phyloP scores from a whole-genome alignment of 2,888 invertebrate genomes.

The Drosophila fungiperda region DNA sequence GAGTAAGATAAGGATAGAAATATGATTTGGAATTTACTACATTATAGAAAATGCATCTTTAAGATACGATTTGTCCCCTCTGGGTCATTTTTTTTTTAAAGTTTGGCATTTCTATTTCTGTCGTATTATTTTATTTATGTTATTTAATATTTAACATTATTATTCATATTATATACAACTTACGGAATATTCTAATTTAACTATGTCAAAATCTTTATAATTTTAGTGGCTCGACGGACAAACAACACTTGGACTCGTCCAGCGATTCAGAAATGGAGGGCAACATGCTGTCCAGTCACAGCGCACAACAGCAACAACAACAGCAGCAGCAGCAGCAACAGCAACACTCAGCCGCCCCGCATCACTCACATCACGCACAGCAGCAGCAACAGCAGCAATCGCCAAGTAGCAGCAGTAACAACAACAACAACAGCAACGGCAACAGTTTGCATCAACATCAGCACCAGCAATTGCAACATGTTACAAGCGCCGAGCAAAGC shows the following conservation, averaged over 20 bases:
- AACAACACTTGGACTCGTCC: constrained; percentile 85
- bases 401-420: constrained; percentile 57
- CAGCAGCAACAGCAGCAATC: constrained; percentile 63
- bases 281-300: constrained; percentile 82
- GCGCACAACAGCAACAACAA: constrained; percentile 72
- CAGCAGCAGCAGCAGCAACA: constrained; percentile 72
- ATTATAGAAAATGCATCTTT: neutral
- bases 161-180: neutral
- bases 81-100: neutral
- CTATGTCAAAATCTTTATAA: neutral
- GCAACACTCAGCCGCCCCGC: constrained; percentile 49
- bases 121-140: neutral
- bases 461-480: constrained; percentile 59
- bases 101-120: neutral
- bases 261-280: constrained; percentile 86
- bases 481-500: constrained; percentile 47
- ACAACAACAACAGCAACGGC: constrained; percentile 69
- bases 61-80: neutral
- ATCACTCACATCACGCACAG: constrained; percentile 66
- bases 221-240: constrained; percentile 85
- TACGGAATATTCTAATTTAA: neutral
- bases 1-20: neutral
- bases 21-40: neutral
- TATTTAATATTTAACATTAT: neutral
- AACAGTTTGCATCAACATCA: constrained; percentile 71